Conservation (phyloP, 2,113 vertebrate species). For the Cricetomys ansorgei region DNA sequence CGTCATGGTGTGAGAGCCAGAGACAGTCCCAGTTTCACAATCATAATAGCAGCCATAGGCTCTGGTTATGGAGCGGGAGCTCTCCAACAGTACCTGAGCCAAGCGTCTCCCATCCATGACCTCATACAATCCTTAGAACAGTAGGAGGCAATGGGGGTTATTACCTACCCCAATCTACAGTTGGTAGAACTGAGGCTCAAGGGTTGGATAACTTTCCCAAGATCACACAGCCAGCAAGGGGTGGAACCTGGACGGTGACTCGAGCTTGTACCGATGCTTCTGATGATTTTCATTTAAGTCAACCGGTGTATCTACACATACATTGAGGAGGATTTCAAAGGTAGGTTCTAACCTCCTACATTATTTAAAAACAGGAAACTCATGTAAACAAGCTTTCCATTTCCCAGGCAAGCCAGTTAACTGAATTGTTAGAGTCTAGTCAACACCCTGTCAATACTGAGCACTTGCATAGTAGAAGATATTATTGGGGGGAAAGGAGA, state of each 20-base stretch:
- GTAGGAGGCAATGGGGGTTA: background rate
- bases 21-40: slow-evolving; percentile 61
- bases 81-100: background rate
- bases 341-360: background rate
- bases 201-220: slow-evolving; percentile 35
- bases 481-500: slow-evolving; percentile 10
- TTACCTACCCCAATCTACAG: background rate
- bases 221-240: background rate
- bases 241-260: background rate
- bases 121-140: background rate
- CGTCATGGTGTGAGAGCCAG: background rate
- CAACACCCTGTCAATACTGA: slow-evolving; percentile 26
- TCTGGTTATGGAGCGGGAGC: background rate
- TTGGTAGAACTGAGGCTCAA: background rate
- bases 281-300: background rate
- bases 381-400: slow-evolving; percentile 31
- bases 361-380: slow-evolving; percentile 58
- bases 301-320: background rate
- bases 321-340: background rate
- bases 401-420: slow-evolving; percentile 29
- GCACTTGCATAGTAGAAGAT: background rate
- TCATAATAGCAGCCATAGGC: background rate
- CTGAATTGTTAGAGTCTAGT: background rate
- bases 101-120: slow-evolving; percentile 36
- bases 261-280: background rate